These are phyloP conservation scores for Vanessa cardui DNA, from an alignment of 2,888 invertebrate genomes.

Conservation along the genomic window DNA sequence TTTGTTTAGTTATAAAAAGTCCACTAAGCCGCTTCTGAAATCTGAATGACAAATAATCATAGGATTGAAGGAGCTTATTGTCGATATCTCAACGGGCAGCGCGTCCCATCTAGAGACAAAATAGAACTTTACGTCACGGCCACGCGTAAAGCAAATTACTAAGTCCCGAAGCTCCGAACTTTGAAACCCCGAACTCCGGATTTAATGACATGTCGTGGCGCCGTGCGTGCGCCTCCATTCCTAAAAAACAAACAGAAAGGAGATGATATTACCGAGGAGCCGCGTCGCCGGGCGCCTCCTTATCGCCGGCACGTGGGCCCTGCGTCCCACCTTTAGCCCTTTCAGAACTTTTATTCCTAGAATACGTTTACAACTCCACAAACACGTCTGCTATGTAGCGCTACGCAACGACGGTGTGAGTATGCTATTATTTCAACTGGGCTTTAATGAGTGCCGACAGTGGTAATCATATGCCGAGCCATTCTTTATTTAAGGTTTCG, in stretches of 20 bases:
- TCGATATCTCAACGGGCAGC: background rate
- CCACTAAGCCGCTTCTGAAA: no score
- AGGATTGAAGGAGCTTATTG: no score
- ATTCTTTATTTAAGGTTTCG: slow-evolving; percentile 22
- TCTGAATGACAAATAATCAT: no score
- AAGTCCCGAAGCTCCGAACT: slow-evolving; percentile 40
- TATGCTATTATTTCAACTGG: background rate
- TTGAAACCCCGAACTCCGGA: slow-evolving; percentile 54
- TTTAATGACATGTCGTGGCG: slow-evolving; percentile 61
- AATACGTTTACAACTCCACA: slow-evolving; percentile 54
- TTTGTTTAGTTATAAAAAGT: no score
- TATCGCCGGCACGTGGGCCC: slow-evolving; percentile 69
- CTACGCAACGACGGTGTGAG: background rate
- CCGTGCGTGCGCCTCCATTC: slow-evolving; percentile 47
- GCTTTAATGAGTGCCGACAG: background rate
- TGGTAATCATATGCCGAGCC: slow-evolving; percentile 9
- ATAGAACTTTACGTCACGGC: slow-evolving; percentile 37
- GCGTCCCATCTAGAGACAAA: slow-evolving; percentile 32
- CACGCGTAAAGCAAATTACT: slow-evolving; percentile 53
- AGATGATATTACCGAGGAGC: slow-evolving; percentile 49
- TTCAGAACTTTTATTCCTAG: slow-evolving; percentile 55
- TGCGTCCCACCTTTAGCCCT: slow-evolving; percentile 51
- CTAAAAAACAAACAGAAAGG: slow-evolving; percentile 54
- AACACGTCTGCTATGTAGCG: background rate
- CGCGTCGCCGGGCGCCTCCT: slow-evolving; percentile 67